These are phyloP conservation scores for Ornithorhynchus anatinus DNA, from an alignment of 2,113 vertebrate genomes.

Conservation along the genomic window DNA sequence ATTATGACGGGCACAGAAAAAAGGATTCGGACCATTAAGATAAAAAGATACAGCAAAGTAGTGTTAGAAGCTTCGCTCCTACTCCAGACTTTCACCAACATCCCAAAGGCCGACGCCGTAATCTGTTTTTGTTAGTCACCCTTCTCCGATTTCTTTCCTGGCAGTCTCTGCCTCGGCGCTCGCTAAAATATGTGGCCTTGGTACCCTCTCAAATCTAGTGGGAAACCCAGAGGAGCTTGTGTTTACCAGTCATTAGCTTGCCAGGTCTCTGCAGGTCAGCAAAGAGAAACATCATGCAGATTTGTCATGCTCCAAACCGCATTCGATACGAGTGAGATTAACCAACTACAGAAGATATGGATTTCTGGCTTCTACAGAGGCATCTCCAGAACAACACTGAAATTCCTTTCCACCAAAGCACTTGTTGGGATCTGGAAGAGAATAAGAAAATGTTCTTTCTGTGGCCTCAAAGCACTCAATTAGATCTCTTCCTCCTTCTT, in stretches of 20 bases:
- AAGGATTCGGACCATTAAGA: not conserved
- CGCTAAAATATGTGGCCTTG: not conserved
- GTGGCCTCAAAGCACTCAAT: too few species aligned
- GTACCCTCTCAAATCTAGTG: not conserved
- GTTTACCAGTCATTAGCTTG: not conserved
- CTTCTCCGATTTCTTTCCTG: not conserved
- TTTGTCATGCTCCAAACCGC: not conserved
- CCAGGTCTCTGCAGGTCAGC: not conserved
- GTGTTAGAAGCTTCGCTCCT: not conserved
- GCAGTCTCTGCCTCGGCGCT: not conserved
- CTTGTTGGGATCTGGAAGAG: conserved; percentile 42
- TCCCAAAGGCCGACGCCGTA: not conserved
- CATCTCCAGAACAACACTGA: not conserved
- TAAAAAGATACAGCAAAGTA: not conserved
- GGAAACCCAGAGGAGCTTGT: not conserved
- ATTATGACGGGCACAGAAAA: conserved; percentile 23
- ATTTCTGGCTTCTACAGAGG: not conserved
- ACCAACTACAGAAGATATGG: not conserved
- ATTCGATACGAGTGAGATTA: not conserved
- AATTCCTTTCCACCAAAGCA: not conserved
- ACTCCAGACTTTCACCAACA: conserved; percentile 4
- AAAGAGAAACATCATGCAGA: conserved; percentile 2
- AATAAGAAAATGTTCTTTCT: not conserved
- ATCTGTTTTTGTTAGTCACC: not conserved
- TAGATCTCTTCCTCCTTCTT: too few species aligned